Evolutionary conservation across 2,797 vertebrate species (phyloP).

Genomic region (Chaenodraco wilsoni): DNA sequence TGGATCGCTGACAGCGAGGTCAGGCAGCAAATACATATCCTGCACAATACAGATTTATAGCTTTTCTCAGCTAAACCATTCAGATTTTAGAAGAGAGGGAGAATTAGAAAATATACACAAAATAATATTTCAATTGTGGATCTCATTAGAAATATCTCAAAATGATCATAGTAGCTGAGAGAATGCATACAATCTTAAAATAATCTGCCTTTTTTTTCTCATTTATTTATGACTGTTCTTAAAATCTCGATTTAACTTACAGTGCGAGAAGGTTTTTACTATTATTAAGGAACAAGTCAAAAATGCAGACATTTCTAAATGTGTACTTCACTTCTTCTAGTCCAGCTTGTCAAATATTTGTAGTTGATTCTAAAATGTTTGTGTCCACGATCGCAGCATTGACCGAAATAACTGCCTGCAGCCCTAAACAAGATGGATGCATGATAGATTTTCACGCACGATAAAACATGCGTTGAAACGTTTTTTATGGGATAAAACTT

Average conservation of each 20-base stretch:
- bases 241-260: not conserved
- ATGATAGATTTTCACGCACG: not conserved
- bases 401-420: not conserved
- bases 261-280: not conserved
- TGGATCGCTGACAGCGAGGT: not conserved
- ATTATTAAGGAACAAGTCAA: no score
- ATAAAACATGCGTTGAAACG: not conserved
- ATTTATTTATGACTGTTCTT: no score
- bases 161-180: no score
- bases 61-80: not conserved
- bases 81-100: no score
- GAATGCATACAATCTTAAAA: no score
- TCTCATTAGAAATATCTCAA: no score
- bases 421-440: not conserved
- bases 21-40: conserved; percentile 1
- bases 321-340: not conserved
- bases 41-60: not conserved
- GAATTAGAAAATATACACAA: no score
- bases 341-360: not conserved
- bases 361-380: not conserved
- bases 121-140: no score
- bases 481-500: not conserved
- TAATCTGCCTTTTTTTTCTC: no score
- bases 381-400: not conserved
- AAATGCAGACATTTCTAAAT: not conserved